phyloP scores from a whole-genome alignment of 2,797 vertebrate species.

The Cetoscarus ocellatus region DNA sequence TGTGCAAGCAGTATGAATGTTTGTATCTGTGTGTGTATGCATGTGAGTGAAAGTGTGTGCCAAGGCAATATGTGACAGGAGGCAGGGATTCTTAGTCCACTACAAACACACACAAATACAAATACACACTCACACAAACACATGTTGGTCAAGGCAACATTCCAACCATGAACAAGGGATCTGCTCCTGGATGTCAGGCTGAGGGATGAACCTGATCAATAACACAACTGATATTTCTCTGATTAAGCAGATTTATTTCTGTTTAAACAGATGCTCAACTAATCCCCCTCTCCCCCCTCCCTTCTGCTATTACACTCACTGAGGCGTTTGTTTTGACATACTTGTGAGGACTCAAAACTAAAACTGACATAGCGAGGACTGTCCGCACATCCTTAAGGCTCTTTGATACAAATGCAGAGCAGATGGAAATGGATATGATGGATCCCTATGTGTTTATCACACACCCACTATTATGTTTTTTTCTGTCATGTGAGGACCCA shows the following conservation, averaged over 20 bases:
- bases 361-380: not conserved
- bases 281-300: conserved; percentile 24
- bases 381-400: not conserved
- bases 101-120: conserved; percentile 19
- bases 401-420: too few species aligned
- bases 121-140: conserved; percentile 8
- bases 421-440: too few species aligned
- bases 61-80: conserved; percentile 27
- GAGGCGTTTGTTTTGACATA: not conserved
- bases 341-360: not conserved
- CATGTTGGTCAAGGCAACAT: not conserved
- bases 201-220: conserved; percentile 36
- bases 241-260: conserved; percentile 52
- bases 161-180: conserved; percentile 20
- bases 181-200: conserved; percentile 15
- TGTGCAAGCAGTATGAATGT: conserved; percentile 18
- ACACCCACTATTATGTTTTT: too few species aligned
- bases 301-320: not conserved
- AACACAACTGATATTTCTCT: conserved; percentile 49
- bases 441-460: too few species aligned
- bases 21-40: not conserved
- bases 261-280: conserved; percentile 58
- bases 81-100: conserved; percentile 53
- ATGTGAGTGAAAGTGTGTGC: conserved; percentile 7
- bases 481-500: too few species aligned